phyloP scores from a whole-genome alignment of 1,140 invertebrate species.

The Chironomus striatipennis region DNA sequence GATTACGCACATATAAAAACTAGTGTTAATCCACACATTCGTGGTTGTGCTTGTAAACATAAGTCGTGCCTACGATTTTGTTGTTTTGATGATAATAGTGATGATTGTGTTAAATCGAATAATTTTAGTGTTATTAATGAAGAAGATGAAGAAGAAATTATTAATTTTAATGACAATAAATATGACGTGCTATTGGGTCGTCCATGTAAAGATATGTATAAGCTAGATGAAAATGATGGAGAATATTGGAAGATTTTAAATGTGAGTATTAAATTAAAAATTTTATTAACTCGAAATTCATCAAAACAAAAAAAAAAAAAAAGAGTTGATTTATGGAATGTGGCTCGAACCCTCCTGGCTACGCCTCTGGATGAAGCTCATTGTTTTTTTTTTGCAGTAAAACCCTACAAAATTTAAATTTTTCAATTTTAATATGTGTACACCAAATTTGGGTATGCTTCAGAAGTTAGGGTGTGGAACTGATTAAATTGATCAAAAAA shows the following conservation, averaged over 20 bases:
- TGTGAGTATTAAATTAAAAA: not conserved
- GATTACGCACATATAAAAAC: not conserved
- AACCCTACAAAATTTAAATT: too few relatives aligned
- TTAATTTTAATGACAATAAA: not conserved
- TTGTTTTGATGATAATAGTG: not conserved
- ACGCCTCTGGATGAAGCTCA: too few relatives aligned
- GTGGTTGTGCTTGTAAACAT: not conserved
- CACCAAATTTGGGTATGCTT: too few relatives aligned
- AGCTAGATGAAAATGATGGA: not conserved
- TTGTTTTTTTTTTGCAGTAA: too few relatives aligned
- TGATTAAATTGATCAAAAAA: too few relatives aligned
- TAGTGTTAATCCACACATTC: not conserved
- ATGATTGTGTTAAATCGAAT: not conserved
- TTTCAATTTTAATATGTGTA: too few relatives aligned
- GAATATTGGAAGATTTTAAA: not conserved
- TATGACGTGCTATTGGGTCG: not conserved
- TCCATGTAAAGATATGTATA: not conserved
- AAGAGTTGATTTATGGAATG: too few relatives aligned
- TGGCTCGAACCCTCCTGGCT: too few relatives aligned
- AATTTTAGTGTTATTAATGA: not conserved
- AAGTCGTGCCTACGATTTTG: not conserved
- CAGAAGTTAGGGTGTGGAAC: too few relatives aligned
- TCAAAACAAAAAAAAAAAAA: too few relatives aligned
- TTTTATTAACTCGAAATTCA: too few relatives aligned
- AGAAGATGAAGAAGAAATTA: not conserved